Base-by-base conservation (phyloP, 2,113 vertebrate species). In the Salvelinus namaycush region DNA sequence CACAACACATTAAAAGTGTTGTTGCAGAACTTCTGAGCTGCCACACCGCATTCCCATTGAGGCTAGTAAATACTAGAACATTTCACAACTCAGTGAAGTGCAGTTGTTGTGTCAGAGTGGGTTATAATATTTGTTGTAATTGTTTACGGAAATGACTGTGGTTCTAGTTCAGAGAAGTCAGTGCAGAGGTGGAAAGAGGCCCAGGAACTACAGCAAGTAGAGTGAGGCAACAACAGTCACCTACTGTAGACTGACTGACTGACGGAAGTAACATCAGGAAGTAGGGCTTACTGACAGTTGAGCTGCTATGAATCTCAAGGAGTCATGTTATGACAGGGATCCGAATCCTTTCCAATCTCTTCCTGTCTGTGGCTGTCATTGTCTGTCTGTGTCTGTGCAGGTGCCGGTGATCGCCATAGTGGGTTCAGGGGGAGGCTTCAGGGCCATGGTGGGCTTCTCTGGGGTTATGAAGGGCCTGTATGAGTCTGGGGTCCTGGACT, bases 381-480 rank as follows among this genome's bases (percentile, higher is more conserved):
- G 60, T n/a, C n/a, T 64, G 59, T 62, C n/a, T 64, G 59, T 62
- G 5, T 51, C 9, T 77, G 7, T 1, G 11, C 91, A 99, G 98
- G 96, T 99, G 2, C 98, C 98, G 0, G 96, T 98, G 48, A 96
- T 99, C 13, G 97, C 97, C 0, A 82, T 99, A 2, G 27, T 98
- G 65, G 98, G 98, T 20, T 99, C 98, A 0, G 98, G 98, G 16
- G 98, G 98, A 0, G 98, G 98, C 1, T 99, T 99, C 83, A 94
- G 98, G 34, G 98, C 98, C 80, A 99, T 98, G 96, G 95, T 99
- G 0, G 96, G 95, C 0, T 97, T 98, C 87, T 95, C 98, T 0
- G 98, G 98, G 6, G 98, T 98, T 72, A 97, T 98, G 95, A 99
- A 99, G 89, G 98, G 97, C 0, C 91, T 99, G 51, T 96, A 94